These are phyloP conservation scores for Dendrolimus houi DNA, from an alignment of 2,888 invertebrate genomes.

Conservation along the genomic window DNA sequence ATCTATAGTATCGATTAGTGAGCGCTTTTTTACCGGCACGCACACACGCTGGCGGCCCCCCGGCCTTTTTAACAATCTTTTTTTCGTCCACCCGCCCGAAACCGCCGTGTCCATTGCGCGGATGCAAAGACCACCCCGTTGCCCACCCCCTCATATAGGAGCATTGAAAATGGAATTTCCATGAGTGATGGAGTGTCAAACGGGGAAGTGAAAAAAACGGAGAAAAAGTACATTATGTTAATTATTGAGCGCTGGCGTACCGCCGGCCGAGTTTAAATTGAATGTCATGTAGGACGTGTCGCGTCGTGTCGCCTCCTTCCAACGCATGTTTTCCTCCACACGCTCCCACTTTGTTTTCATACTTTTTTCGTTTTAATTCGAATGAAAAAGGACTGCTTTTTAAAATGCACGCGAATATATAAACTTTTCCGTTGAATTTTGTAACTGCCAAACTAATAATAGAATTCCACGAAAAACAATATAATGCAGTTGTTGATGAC, in stretches of 20 bases:
- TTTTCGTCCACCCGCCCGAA: slow-evolving; percentile 71
- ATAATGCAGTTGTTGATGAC: too few relatives aligned
- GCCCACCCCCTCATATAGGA: slow-evolving; percentile 62
- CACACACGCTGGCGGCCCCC: slow-evolving; percentile 67
- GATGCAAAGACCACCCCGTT: slow-evolving; percentile 71
- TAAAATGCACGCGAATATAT: not conserved
- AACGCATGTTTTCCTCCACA: slow-evolving; percentile 28
- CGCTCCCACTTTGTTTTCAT: slow-evolving; percentile 21
- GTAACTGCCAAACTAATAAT: not conserved
- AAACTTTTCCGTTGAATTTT: not conserved
- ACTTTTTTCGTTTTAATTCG: not conserved
- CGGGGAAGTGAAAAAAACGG: slow-evolving; percentile 68
- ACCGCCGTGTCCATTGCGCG: slow-evolving; percentile 73
- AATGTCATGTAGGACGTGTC: slow-evolving; percentile 63
- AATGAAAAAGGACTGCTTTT: not conserved
- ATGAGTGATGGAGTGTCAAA: slow-evolving; percentile 77
- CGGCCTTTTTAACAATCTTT: slow-evolving; percentile 75
- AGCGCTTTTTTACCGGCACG: slow-evolving; percentile 70
- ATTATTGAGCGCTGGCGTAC: slow-evolving; percentile 67
- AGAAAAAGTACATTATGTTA: slow-evolving; percentile 76
- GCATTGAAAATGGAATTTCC: slow-evolving; percentile 77
- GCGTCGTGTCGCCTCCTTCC: slow-evolving; percentile 15
- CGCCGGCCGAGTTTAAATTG: slow-evolving; percentile 68
- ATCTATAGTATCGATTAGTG: slow-evolving; percentile 74
- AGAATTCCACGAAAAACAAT: too few relatives aligned